Evolutionary conservation across 2,888 invertebrate species (phyloP).

Genomic region (Micropterix aruncella): DNA sequence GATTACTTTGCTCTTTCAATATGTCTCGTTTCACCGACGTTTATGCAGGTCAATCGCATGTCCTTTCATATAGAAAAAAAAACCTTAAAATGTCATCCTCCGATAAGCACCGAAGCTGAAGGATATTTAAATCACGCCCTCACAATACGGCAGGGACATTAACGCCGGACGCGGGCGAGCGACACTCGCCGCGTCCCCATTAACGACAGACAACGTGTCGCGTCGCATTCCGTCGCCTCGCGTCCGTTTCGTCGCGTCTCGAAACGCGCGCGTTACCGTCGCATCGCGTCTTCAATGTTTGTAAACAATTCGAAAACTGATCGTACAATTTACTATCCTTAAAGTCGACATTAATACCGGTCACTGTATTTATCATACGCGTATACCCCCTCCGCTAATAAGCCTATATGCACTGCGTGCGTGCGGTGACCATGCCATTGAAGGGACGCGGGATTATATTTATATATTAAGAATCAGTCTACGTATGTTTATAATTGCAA

Average conservation of each 20-base stretch:
- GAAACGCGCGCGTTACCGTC: not conserved
- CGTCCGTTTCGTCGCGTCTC: not conserved
- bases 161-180: not conserved
- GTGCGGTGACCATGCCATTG: not conserved
- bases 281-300: too few relatives aligned
- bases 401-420: not conserved
- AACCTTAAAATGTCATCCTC: too few relatives aligned
- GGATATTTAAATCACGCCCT: not conserved
- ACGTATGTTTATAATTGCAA: too few relatives aligned
- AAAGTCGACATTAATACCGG: not conserved
- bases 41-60: too few relatives aligned
- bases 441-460: too few relatives aligned
- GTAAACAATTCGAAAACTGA: not conserved
- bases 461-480: too few relatives aligned
- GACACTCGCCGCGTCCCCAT: not conserved
- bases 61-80: too few relatives aligned
- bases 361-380: not conserved
- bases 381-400: not conserved
- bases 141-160: not conserved
- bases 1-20: too few relatives aligned
- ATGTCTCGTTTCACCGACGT: too few relatives aligned
- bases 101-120: too few relatives aligned
- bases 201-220: not conserved
- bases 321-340: not conserved
- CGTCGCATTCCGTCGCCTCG: not conserved